Evolutionary conservation across 2,888 invertebrate genomes (phyloP).

Genomic region (Epinotia bilunana): DNA sequence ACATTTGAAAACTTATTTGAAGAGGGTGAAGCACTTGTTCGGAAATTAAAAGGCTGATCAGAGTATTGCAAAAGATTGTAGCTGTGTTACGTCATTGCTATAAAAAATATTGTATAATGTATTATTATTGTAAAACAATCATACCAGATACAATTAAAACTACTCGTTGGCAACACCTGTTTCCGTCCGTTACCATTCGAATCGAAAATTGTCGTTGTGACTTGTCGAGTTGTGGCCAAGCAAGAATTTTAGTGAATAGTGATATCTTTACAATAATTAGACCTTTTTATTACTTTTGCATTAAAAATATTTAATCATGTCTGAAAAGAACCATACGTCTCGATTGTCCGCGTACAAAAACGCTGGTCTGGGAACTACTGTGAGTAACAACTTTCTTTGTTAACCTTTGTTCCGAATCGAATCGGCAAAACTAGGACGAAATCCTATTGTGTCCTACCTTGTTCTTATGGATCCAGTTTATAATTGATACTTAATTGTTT

Average conservation of each 20-base stretch:
- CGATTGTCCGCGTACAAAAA: constrained; percentile 91
- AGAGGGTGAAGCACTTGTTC: neutral
- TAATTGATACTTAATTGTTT: neutral
- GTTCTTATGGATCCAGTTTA: neutral
- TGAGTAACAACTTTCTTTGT: constrained; percentile 67
- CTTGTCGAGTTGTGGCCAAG: neutral
- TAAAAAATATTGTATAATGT: neutral
- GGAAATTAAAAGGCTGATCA: neutral
- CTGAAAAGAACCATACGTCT: constrained; percentile 82
- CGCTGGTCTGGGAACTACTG: constrained; percentile 89
- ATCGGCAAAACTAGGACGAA: neutral
- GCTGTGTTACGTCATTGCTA: neutral
- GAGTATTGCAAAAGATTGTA: too few species aligned
- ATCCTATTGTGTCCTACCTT: neutral
- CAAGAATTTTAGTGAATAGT: neutral
- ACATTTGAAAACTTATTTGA: neutral
- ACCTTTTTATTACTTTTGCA: neutral
- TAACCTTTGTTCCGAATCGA: constrained; percentile 37
- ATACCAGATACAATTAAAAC: neutral
- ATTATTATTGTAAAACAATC: too few species aligned
- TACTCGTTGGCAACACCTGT: constrained; percentile 16
- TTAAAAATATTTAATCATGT: constrained; percentile 74
- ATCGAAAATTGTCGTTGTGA: constrained; percentile 14
- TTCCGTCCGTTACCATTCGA: constrained; percentile 30
- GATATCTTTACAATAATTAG: neutral